A percentile compares a stretch with the other conserved stretches of the same genome.
phyloP scores from a whole-genome alignment of 2,888 invertebrate species.

The Eupsilia transversa region DNA sequence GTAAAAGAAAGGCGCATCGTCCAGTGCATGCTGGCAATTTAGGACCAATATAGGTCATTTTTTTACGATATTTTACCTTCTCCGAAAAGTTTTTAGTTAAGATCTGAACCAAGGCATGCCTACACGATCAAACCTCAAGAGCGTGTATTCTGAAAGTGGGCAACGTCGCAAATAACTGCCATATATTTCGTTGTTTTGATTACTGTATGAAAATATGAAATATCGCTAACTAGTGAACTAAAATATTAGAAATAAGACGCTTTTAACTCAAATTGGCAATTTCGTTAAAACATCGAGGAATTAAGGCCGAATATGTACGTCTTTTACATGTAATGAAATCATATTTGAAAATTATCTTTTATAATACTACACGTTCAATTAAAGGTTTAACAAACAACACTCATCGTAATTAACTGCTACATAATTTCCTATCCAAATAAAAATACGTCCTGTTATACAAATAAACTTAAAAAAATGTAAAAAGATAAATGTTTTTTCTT shows the following conservation, averaged over 20 bases:
- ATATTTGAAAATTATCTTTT: not conserved
- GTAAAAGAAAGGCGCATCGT: not conserved
- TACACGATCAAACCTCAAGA: too few species aligned
- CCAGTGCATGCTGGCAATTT: too few species aligned
- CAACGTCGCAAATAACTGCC: too few species aligned
- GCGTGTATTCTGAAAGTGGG: too few species aligned
- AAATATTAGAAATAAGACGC: too few species aligned
- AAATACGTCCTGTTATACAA: conserved; percentile 32
- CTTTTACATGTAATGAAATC: too few species aligned
- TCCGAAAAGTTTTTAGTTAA: not conserved
- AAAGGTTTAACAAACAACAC: not conserved
- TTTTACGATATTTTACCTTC: not conserved
- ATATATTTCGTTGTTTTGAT: too few species aligned
- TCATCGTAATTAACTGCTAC: not conserved
- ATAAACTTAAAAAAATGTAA: conserved; percentile 13
- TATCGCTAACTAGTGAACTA: too few species aligned
- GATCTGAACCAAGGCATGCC: too few species aligned
- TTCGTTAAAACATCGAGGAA: too few species aligned
- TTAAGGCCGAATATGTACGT: not conserved
- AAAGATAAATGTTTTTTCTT: conserved; percentile 44
- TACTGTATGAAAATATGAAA: too few species aligned
- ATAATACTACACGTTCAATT: not conserved
- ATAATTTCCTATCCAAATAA: conserved; percentile 26
- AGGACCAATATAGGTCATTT: not conserved
- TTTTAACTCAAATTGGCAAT: too few species aligned